Evolutionary conservation across 2,888 invertebrate genomes (phyloP), one percentile per base, ranked within the genome.

Genomic region (Carpatolechia fugitivella): DNA sequence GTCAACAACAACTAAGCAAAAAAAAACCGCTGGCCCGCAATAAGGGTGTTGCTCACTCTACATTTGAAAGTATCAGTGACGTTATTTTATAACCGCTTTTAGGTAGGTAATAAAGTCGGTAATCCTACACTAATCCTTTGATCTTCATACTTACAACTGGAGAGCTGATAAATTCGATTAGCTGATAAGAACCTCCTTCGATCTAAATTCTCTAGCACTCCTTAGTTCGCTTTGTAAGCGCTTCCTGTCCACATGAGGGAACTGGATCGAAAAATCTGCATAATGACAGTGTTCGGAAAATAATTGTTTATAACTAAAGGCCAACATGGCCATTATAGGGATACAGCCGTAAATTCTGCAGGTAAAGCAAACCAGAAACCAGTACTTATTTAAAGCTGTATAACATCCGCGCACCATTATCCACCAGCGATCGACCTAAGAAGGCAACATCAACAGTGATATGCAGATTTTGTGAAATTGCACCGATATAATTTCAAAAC

Each of bases 141-240:
- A 30, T 31, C 47, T 29, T 29, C 16, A 3, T 31, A 31, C 31
- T 47, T 14, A 31, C 35, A 35, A 35, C 31, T 31, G 11, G 29
- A 46, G 24, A 46, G 8, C 16, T 31, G 80, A 80, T 81, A 79
- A 74, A 31, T 11, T 30, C 30, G 78, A 80, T 80, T 77, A 73
- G 30, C 16, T 30, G 47, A 47, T 47, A 47, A 47, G 30, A 67
- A 65, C 62, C 63, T 61, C 75, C 65, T 65, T 41, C 40, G 57
- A 55, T 40, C 52, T 50, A 57, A 60, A 65, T 41, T 54, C 59
- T 55, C 60, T 60, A 58, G 53, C 60, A 51, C 55, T 52, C 31
- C 57, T 53, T 62, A 75, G 71, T 77, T 55, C 31, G 53, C 29
- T n/a, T 24, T 49, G 41, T 52, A 56, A 29, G 16, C 50, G 30